Evolutionary conservation across 2,113 vertebrate species (phyloP), one percentile per base, ranked within the genome.

Genomic region (Forbesichthys papilliferus): DNA sequence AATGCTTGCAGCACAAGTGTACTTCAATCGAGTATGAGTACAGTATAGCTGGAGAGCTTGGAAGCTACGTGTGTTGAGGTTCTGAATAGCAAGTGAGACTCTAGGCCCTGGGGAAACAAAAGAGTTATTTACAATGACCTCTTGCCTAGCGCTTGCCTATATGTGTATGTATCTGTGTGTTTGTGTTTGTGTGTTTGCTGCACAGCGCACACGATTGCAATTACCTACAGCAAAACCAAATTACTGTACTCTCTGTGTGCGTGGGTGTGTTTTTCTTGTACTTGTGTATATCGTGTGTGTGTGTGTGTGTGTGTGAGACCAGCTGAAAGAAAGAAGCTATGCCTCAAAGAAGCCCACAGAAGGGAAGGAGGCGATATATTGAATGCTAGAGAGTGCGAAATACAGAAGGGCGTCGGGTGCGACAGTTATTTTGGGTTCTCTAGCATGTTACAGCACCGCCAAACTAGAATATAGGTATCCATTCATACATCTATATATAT

Each of bases 91-190:
- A 86, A 90, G 77, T 73, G 73, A 84, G 77, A 87, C 77, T 81
- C 76, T 70, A 73, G 75, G 74, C 87, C 84, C 71, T 18, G 36
- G 81, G 87, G 87, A 87, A 88, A 88, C 85, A 81, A 87, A 88
- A 86, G 74, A 88, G 80, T 85, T 89, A 87, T 85, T 89, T 87
- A 90, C 82, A 71, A 75, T 90, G 87, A 88, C 87, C 89, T 84
- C 82, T 86, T 69, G 76, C 78, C 80, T 5, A 42, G 36, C 36
- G 36, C 36, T 42, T 42, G 36, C 36, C 36, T 42, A 42, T 42
- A 42, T 71, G 75, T 71, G 56, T 27, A 46, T 9, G 51, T 56
- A 34, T 5, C 57, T 71, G 67, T 61, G 64, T 1, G 33, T 54
- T 69, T 20, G 61, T 52, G 54, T 55, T 4, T 11, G n/a, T 56